phyloP scores from a whole-genome alignment of 92 coral and sea anemone species.

The Paramuricea clavata region DNA sequence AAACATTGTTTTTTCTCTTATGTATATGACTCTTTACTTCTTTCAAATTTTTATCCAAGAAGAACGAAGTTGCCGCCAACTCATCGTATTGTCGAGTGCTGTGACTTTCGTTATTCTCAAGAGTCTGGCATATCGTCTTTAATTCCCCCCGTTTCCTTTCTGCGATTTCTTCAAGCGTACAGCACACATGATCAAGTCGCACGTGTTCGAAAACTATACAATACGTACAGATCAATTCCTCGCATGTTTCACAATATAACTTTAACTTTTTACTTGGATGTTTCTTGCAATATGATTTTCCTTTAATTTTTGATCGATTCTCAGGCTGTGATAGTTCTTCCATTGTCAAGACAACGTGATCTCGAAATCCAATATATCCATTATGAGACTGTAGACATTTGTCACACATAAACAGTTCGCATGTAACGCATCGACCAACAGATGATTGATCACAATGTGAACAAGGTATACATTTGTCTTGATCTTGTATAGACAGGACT shows the following conservation, averaged over 20 bases:
- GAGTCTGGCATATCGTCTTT: not conserved
- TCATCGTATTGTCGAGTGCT: not conserved
- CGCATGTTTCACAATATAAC: slow-evolving; percentile 32
- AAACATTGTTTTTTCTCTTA: not conserved
- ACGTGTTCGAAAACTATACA: slow-evolving; percentile 31
- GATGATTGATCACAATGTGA: slow-evolving; percentile 34
- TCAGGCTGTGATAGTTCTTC: slow-evolving; percentile 44
- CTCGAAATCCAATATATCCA: not conserved
- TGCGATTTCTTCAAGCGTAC: not conserved
- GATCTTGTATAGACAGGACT: not conserved
- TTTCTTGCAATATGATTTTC: slow-evolving; percentile 20
- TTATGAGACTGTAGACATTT: slow-evolving; percentile 19
- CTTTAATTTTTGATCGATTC: slow-evolving; percentile 18
- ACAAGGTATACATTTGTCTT: slow-evolving; percentile 21
- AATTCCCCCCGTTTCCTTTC: not conserved
- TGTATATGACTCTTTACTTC: not conserved
- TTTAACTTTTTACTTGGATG: slow-evolving; percentile 25
- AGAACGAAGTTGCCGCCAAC: not conserved
- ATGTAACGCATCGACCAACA: slow-evolving; percentile 34
- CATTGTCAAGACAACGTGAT: slow-evolving; percentile 28
- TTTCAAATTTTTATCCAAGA: not conserved
- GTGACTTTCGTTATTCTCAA: not conserved
- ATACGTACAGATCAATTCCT: slow-evolving; percentile 29
- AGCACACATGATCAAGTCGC: slow-evolving; percentile 7
- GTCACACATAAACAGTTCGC: slow-evolving; percentile 37